phyloP scores from a whole-genome alignment of 2,113 vertebrate species.

The Pampusana beccarii region DNA sequence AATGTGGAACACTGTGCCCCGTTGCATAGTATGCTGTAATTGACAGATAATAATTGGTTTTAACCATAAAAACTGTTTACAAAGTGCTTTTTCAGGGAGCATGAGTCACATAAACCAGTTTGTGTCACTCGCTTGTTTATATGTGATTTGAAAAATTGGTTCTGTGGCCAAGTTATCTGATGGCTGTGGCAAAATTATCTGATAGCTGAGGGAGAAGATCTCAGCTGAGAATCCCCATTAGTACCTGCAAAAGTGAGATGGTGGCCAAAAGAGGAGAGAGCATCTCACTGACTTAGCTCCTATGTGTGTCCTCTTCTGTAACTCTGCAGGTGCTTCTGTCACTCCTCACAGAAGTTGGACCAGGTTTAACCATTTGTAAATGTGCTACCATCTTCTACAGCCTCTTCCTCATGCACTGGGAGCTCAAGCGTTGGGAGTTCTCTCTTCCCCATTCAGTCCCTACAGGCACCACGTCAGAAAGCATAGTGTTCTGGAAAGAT shows the following conservation, averaged over 20 bases:
- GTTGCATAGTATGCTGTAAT: not conserved
- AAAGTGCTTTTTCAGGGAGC: not conserved
- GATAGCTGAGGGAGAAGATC: not conserved
- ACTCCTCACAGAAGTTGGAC: not conserved
- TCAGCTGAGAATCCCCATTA: not conserved
- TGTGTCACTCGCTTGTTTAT: not conserved
- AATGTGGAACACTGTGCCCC: constrained; percentile 41
- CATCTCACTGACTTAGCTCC: not conserved
- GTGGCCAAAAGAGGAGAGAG: not conserved
- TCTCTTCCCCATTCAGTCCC: not conserved
- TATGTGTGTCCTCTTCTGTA: not conserved
- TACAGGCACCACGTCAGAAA: not conserved
- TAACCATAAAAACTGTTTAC: constrained; percentile 29
- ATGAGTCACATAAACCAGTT: constrained; percentile 7
- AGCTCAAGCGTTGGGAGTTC: not conserved
- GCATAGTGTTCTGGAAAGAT: not conserved
- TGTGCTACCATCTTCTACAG: not conserved
- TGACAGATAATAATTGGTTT: not conserved
- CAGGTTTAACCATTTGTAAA: not conserved
- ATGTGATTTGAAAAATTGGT: not conserved
- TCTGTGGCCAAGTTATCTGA: not conserved
- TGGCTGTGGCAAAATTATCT: not conserved
- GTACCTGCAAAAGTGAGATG: not conserved
- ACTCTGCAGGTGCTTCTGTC: not conserved
- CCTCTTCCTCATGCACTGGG: not conserved